Conservation (phyloP, 1,140 invertebrate genomes). For the Pectinophora gossypiella region DNA sequence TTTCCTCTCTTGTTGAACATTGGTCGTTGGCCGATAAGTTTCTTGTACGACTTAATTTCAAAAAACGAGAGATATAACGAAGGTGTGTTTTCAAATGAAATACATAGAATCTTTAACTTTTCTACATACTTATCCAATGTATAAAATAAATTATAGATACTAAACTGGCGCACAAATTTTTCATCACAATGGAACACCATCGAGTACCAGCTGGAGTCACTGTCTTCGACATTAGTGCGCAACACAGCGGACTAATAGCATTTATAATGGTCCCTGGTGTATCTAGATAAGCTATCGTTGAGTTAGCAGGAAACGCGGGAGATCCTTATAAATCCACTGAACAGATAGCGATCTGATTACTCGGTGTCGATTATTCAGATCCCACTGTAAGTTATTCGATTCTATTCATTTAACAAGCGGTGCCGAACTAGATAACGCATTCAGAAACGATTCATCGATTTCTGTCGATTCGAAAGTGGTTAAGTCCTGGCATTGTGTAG, state of each 20-base stretch:
- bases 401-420: slow-evolving; percentile 62
- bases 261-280: neutral
- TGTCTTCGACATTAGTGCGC: no score
- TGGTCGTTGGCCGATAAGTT: no score
- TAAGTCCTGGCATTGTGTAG: slow-evolving; percentile 36
- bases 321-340: slow-evolving; percentile 69
- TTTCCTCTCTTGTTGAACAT: no score
- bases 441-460: slow-evolving; percentile 56
- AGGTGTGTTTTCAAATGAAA: no score
- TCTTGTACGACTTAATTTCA: no score
- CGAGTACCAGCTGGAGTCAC: no score
- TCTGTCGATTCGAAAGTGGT: slow-evolving; percentile 35
- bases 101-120: no score
- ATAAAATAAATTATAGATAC: no score
- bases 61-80: no score
- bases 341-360: slow-evolving; percentile 66
- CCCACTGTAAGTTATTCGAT: slow-evolving; percentile 61
- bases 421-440: slow-evolving; percentile 55
- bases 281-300: slow-evolving; percentile 1
- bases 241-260: slow-evolving; percentile 1
- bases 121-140: no score
- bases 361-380: slow-evolving; percentile 69
- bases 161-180: no score
- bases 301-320: slow-evolving; percentile 35
- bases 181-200: no score